These are phyloP conservation scores for Callochromis pleurospilus DNA, from an alignment of 2,113 vertebrate genomes.

Conservation along the genomic window DNA sequence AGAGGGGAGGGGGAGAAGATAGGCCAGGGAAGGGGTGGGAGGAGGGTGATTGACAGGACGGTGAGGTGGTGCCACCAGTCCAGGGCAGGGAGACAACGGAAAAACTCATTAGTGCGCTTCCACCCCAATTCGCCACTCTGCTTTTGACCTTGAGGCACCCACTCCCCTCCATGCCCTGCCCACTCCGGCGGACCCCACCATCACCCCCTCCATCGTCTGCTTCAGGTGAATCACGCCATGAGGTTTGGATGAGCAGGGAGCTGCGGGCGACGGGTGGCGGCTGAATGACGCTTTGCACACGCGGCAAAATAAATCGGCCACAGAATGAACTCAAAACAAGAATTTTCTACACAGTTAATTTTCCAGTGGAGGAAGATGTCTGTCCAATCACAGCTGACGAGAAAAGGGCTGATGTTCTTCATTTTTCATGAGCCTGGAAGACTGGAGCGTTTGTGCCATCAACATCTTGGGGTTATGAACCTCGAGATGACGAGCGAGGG, in stretches of 20 bases:
- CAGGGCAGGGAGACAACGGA: slow-evolving; percentile 44
- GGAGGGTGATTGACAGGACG: slow-evolving; percentile 53
- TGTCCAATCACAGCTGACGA: fast-evolving
- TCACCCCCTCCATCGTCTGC: background rate
- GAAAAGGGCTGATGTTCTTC: background rate
- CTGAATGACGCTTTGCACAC: background rate
- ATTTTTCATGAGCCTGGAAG: background rate
- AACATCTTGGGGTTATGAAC: background rate
- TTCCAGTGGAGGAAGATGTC: background rate
- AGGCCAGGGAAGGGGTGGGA: background rate
- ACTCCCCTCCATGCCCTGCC: background rate
- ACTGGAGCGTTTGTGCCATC: background rate
- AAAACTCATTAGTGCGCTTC: slow-evolving; percentile 72
- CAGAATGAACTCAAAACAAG: background rate
- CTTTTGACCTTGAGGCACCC: slow-evolving; percentile 67
- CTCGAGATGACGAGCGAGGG: fast-evolving
- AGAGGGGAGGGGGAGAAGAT: background rate
- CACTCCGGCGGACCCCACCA: background rate
- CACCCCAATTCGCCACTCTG: slow-evolving; percentile 63
- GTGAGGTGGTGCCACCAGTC: slow-evolving; percentile 61
- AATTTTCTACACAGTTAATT: background rate
- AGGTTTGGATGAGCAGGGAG: background rate
- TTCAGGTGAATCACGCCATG: background rate
- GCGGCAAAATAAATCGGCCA: background rate
- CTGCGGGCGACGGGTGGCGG: background rate